Base-by-base conservation (phyloP, 2,888 invertebrate species). In the Lapara coniferarum region DNA sequence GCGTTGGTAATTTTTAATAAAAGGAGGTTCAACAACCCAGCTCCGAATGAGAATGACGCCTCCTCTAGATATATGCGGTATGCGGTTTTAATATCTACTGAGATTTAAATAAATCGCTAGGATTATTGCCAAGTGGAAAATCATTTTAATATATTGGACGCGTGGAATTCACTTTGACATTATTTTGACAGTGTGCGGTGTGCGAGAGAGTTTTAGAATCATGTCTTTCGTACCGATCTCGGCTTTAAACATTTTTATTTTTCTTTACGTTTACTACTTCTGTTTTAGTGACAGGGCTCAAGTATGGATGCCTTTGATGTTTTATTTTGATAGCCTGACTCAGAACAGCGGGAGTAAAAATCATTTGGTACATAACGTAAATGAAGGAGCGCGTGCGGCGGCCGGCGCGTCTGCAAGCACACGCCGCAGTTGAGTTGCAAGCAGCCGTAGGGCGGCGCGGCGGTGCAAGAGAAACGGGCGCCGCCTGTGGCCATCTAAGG, bases 91-190 rank as follows among this genome's bases (percentile, higher is more conserved):
- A 92, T 92, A 93, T 92, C 90, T 87, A 84, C 86, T 73, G 85
- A 84, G 91, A 92, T 93, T 89, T 85, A 93, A 93, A 93, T 93
- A 93, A 93, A 92, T 93, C 86, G 89, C 89, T 91, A 92, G 92
- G 91, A 92, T 92, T 93, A 92, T 92, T 93, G 93, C 93, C 93
- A 93, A 93, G 89, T 90, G 83, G 86, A 92, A 91, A 63, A 92
- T 90, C 90, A 89, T 89, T 91, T 86, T 91, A 93, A 92, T 91
- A 92, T 93, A 93, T 92, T 91, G 88, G 92, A 90, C 92, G 85
- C 85, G 86, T 75, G 92, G 92, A 92, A 93, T 93, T 93, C 90
- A 85, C 88, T 91, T 90, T 91, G 92, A 93, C 92, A 93, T 91
- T 93, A 93, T 93, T 93, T 92, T 93, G 93, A 93, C 93, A 93